A percentile compares a stretch with the other conserved stretches of the same genome.
These are phyloP conservation scores for Cerceris ruficornis DNA, from an alignment of 2,888 invertebrate species.

Conservation along the genomic window DNA sequence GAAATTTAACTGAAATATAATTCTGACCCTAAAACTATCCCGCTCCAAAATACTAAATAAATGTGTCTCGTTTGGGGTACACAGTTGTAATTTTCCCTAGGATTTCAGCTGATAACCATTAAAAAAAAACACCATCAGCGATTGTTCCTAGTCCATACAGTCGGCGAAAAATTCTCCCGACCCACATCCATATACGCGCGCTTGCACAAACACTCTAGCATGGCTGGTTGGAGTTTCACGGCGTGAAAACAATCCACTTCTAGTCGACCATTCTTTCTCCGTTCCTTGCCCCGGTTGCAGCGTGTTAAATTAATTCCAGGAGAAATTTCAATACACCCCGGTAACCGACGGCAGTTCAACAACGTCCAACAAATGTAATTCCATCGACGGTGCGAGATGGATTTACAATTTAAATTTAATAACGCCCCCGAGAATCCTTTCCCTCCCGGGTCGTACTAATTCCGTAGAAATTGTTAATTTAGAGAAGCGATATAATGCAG, in stretches of 20 bases:
- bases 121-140: no score
- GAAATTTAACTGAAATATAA: no score
- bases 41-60: no score
- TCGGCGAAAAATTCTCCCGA: no score
- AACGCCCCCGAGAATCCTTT: conserved; percentile 12
- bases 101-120: no score
- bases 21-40: no score
- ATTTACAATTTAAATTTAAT: conserved; percentile 41
- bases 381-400: conserved; percentile 18
- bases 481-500: conserved; percentile 2
- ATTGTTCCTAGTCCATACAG: no score
- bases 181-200: no score
- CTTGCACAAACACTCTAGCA: no score
- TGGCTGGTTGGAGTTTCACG: no score
- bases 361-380: conserved; percentile 24
- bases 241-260: conserved; percentile 17
- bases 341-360: not conserved
- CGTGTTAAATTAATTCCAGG: conserved; percentile 9
- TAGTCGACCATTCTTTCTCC: not conserved
- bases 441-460: not conserved
- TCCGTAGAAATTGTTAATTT: conserved; percentile 1
- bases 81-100: no score
- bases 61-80: no score
- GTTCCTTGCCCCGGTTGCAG: not conserved
- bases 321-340: conserved; percentile 3